Evolutionary conservation across 2,888 invertebrate species (phyloP).

Genomic region (Eupithecia inturbata): DNA sequence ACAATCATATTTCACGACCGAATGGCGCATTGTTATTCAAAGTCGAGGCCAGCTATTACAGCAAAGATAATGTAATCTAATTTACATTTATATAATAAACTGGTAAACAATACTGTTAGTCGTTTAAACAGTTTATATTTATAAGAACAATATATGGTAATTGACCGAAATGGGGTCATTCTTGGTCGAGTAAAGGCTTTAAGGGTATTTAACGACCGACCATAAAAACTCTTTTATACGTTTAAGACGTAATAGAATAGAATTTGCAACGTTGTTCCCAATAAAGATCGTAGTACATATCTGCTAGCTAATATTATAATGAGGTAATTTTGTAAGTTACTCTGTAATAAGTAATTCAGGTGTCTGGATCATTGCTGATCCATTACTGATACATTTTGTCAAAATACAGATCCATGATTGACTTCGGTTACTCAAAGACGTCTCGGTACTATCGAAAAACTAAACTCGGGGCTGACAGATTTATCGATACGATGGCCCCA

Average conservation of each 20-base stretch:
- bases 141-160: constrained; percentile 6
- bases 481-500: no score
- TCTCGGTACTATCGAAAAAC: no score
- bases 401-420: no score
- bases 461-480: no score
- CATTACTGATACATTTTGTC: no score
- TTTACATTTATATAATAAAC: constrained; percentile 22
- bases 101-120: constrained; percentile 1
- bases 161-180: not conserved
- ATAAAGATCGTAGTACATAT: not conserved
- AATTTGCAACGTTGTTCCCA: not conserved
- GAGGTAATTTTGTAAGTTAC: not conserved
- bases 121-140: not conserved
- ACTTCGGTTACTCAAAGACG: not conserved
- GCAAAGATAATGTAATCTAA: constrained; percentile 25
- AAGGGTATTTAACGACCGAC: not conserved
- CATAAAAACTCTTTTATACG: not conserved
- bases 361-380: not conserved
- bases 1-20: constrained; percentile 28
- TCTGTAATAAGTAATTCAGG: not conserved
- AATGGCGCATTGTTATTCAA: constrained; percentile 31
- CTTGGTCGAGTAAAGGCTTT: not conserved
- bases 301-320: not conserved
- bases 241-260: not conserved
- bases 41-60: constrained; percentile 22